Conservation (phyloP, 2,888 invertebrate species). For the Slavum lentiscoides region DNA sequence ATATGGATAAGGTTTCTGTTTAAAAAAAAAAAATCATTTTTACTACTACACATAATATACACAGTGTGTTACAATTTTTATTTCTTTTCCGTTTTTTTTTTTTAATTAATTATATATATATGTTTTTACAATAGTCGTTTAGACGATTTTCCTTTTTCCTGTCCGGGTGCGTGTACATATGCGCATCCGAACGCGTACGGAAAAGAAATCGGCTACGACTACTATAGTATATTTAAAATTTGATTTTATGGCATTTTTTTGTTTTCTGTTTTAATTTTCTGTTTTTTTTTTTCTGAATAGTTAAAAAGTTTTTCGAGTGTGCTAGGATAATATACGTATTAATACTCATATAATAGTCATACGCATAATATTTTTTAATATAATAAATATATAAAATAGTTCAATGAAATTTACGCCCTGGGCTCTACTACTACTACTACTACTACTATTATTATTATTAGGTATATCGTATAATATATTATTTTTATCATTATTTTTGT, state of each 20-base stretch:
- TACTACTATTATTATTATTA: not conserved
- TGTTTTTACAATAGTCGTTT: not conserved
- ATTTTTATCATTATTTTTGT: not conserved
- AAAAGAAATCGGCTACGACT: slow-evolving; percentile 18
- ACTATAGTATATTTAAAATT: slow-evolving; percentile 11
- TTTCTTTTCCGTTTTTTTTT: slow-evolving; percentile 1
- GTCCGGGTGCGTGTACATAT: slow-evolving; percentile 14
- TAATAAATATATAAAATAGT: slow-evolving; percentile 29
- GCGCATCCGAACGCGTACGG: not conserved
- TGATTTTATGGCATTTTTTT: too few relatives aligned
- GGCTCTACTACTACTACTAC: slow-evolving; percentile 5
- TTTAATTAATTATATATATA: slow-evolving; percentile 42
- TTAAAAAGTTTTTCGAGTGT: slow-evolving; percentile 52
- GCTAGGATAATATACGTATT: slow-evolving; percentile 35
- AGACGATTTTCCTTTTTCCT: slow-evolving; percentile 23
- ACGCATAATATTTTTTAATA: slow-evolving; percentile 38
- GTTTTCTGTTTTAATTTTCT: slow-evolving; percentile 13
- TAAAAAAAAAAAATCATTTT: slow-evolving; percentile 20
- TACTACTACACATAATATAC: slow-evolving; percentile 27
- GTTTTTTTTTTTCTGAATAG: slow-evolving; percentile 13
- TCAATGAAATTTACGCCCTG: slow-evolving; percentile 48
- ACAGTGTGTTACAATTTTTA: slow-evolving; percentile 36
- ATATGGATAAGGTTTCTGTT: slow-evolving; percentile 48
- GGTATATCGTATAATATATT: slow-evolving; percentile 5
- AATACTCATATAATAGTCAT: slow-evolving; percentile 40